phyloP scores from a whole-genome alignment of 1,140 invertebrate species.

The Bombus waltoni region DNA sequence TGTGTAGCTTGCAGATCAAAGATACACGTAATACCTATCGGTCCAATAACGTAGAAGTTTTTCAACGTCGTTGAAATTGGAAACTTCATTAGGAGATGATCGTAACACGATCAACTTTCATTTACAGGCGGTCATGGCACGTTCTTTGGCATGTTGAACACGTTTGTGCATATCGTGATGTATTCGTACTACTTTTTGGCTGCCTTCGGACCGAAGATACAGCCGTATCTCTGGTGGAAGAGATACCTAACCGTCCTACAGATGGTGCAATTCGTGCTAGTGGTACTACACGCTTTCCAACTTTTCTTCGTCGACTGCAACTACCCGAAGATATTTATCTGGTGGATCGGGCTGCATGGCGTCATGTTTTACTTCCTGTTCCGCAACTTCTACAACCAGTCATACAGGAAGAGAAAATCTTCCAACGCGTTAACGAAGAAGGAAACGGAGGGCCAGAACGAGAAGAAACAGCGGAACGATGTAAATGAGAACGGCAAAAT shows the following conservation, averaged over 20 bases:
- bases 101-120: background rate
- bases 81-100: background rate
- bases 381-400: slow-evolving; percentile 88
- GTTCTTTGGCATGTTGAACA: slow-evolving; percentile 93
- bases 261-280: slow-evolving; percentile 92
- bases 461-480: slow-evolving; percentile 25
- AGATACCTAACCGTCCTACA: slow-evolving; percentile 94
- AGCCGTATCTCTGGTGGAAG: slow-evolving; percentile 97
- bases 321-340: slow-evolving; percentile 89
- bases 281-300: slow-evolving; percentile 92
- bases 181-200: slow-evolving; percentile 95
- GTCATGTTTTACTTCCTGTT: slow-evolving; percentile 92
- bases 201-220: slow-evolving; percentile 91
- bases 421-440: slow-evolving; percentile 37
- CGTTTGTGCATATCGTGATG: slow-evolving; percentile 95
- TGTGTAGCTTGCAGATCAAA: background rate
- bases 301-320: slow-evolving; percentile 93
- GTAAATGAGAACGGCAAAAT: slow-evolving; percentile 54
- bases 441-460: slow-evolving; percentile 40
- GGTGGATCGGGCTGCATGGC: slow-evolving; percentile 89
- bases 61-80: background rate
- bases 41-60: background rate
- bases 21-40: background rate
- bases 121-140: slow-evolving; percentile 88
- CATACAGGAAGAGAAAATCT: slow-evolving; percentile 83